A percentile compares a stretch with the other conserved stretches of the same genome.
phyloP scores from a whole-genome alignment of 2,797 vertebrate genomes.

The Nothura maculosa region DNA sequence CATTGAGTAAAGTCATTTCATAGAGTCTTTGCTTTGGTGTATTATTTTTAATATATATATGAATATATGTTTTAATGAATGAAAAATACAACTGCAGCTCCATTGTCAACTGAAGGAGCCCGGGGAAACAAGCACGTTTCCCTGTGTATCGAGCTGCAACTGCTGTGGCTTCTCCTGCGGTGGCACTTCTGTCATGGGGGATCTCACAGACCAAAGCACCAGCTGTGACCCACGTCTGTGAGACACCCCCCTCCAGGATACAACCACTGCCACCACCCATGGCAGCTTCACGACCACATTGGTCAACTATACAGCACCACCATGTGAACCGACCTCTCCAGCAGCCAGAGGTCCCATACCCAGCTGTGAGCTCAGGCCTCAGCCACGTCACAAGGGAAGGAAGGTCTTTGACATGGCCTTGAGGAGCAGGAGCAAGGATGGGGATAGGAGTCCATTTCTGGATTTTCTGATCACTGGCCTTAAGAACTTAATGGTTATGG shows the following conservation, averaged over 20 bases:
- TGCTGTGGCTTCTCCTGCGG: not conserved
- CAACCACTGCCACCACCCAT: not conserved
- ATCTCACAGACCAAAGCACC: not conserved
- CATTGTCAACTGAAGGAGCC: not conserved
- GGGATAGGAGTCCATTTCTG: not conserved
- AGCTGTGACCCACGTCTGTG: not conserved
- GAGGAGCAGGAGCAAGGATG: rapidly evolving
- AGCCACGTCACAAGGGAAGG: not conserved
- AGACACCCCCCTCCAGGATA: not conserved
- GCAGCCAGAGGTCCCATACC: rapidly evolving
- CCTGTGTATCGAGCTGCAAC: rapidly evolving
- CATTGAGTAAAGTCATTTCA: not conserved
- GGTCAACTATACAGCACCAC: not conserved
- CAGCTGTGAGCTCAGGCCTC: not conserved
- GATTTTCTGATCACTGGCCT: not conserved
- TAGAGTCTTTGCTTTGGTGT: not conserved
- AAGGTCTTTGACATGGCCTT: not conserved
- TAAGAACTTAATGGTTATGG: not conserved
- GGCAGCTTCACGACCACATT: not conserved
- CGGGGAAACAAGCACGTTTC: rapidly evolving
- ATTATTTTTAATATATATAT: not conserved
- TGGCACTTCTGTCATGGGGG: not conserved
- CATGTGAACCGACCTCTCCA: rapidly evolving
- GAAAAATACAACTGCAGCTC: not conserved
- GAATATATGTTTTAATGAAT: not conserved